phyloP scores from a whole-genome alignment of 2,113 vertebrate species.

The Solenodon paradoxus region DNA sequence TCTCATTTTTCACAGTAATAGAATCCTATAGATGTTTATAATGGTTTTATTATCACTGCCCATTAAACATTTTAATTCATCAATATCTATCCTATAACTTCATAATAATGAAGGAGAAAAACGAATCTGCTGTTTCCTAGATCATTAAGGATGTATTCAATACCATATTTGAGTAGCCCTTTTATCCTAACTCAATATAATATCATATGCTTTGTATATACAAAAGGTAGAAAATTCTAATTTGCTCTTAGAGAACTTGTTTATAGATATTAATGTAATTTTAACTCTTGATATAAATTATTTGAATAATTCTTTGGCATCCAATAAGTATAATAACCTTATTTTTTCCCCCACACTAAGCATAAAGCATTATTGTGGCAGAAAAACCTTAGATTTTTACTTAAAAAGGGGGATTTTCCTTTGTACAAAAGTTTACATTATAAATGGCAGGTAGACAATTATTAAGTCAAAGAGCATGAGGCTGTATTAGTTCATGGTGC shows the following conservation, averaged over 20 bases:
- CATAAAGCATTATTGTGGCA: background rate
- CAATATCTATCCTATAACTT: background rate
- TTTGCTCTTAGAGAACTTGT: background rate
- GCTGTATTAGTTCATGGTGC: background rate
- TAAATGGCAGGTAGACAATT: background rate
- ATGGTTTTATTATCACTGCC: background rate
- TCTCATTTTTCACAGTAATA: background rate
- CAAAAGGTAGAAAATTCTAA: background rate
- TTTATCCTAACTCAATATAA: background rate
- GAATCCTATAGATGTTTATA: background rate
- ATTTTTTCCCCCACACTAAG: background rate
- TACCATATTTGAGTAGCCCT: background rate
- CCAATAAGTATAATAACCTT: background rate
- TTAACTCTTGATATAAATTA: background rate
- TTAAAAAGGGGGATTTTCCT: background rate
- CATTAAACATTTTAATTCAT: background rate
- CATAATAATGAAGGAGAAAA: background rate
- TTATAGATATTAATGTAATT: background rate
- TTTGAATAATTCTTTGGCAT: background rate
- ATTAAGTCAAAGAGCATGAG: background rate
- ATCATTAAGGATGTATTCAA: background rate
- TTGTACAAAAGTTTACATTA: too few species aligned
- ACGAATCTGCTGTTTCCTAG: background rate
- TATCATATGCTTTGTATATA: background rate
- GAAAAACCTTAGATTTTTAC: background rate